phyloP scores from a whole-genome alignment of 2,888 invertebrate genomes.

The Amorpha juglandis region DNA sequence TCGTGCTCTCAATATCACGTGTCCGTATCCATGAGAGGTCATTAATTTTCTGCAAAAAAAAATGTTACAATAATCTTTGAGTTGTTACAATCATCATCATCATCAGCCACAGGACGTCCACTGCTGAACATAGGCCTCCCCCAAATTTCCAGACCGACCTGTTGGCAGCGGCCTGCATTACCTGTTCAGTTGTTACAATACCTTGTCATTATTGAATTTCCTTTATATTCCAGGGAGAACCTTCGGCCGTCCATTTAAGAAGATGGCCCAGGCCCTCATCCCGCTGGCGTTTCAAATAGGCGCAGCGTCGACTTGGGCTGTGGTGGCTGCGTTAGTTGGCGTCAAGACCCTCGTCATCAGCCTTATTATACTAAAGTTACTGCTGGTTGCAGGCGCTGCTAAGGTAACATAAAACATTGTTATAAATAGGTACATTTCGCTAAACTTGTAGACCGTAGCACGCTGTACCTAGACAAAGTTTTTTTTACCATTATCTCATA shows the following conservation, averaged over 20 bases:
- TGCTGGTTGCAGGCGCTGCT: constrained; percentile 71
- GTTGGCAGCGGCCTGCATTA: too few relatives aligned
- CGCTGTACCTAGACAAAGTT: too few relatives aligned
- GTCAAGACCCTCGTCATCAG: constrained; percentile 72
- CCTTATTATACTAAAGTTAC: constrained; percentile 67
- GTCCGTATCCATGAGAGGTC: too few relatives aligned
- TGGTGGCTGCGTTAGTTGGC: constrained; percentile 74
- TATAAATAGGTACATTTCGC: background rate
- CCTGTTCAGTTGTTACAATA: too few relatives aligned
- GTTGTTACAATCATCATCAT: too few relatives aligned
- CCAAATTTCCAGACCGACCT: too few relatives aligned
- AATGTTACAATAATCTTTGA: too few relatives aligned
- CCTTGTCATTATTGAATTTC: background rate
- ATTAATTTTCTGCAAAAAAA: too few relatives aligned
- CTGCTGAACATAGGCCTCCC: too few relatives aligned
- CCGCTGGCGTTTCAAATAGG: constrained; percentile 79
- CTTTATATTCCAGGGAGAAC: constrained; percentile 58
- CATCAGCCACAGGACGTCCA: too few relatives aligned
- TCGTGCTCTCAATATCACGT: too few relatives aligned
- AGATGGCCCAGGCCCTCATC: constrained; percentile 69
- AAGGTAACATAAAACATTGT: constrained; percentile 55
- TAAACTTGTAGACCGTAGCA: background rate
- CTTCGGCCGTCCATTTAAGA: constrained; percentile 77
- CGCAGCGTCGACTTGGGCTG: constrained; percentile 76
- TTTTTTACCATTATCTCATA: too few relatives aligned